Base-by-base conservation (phyloP, 1,140 invertebrate genomes). In the Zaprionus tsacasi region DNA sequence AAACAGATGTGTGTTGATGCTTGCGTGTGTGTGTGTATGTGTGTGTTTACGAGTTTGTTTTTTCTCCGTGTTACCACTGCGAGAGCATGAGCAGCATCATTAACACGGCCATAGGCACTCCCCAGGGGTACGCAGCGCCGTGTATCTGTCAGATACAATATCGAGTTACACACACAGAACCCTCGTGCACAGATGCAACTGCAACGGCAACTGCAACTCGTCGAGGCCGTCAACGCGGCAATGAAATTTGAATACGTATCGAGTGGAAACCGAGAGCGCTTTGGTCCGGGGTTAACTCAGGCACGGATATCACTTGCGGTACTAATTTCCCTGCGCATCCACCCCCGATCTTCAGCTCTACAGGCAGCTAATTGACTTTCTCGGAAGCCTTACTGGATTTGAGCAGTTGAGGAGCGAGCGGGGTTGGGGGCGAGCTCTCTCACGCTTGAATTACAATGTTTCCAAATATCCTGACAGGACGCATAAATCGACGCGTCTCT, bases 91-190 rank as follows among this genome's bases (percentile, higher is more conserved):
- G 61, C 74, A 78, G 67, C 81, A 81, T 77, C 79, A 88, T 82
- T 88, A 81, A 86, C 79, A 86, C 60, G 68, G 57, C 68, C 45
- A 52, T 59, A 30, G 35, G 27, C 30, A 35, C 55, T 79, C 81
- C 85, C 78, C 27, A 8, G 60, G 78, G 78, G 78, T 43, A 45
- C 45, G n/a, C 35, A 64, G 70, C 73, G 71, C 78, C 86, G 78
- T 85, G 86, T 89, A 89, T 85, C 86, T 89, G 86, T 81, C 86
- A 85, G 86, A 90, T 89, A 56, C 81, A 85, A 81, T 89, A 89
- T 89, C 81, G 72, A 27, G 61, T 89, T 89, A 89, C 85, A 77
- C 25, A 17, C 35, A 48, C 21, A 40, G 64, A 64, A 70, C 71
- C 60, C 73, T 70, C 83, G 76, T 69, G 40, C n/a, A 45, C 7